phyloP scores from a whole-genome alignment of 2,113 vertebrate species.

The Parus major region DNA sequence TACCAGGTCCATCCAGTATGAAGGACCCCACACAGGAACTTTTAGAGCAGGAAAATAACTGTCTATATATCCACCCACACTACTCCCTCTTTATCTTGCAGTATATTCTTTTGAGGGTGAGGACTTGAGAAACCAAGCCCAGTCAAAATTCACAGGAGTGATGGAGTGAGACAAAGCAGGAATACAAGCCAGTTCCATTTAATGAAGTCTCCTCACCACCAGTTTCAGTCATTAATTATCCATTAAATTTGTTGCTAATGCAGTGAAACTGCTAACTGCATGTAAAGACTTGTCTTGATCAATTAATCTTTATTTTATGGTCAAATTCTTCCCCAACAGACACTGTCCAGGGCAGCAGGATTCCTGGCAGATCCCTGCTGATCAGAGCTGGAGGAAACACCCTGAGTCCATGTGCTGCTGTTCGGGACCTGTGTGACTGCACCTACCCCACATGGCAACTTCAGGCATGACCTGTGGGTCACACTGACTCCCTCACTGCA shows the following conservation, averaged over 20 bases:
- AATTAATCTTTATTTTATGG: not conserved
- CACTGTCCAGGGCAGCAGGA: not conserved
- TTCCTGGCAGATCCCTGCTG: not conserved
- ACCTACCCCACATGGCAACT: not conserved
- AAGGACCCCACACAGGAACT: not conserved
- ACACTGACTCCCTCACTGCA: not conserved
- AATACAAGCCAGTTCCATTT: not conserved
- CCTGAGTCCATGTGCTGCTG: not conserved
- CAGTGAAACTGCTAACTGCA: not conserved
- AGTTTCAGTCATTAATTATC: not conserved
- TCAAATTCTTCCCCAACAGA: not conserved
- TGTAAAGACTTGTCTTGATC: not conserved
- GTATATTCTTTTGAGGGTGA: not conserved
- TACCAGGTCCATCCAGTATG: not conserved
- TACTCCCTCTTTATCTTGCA: not conserved
- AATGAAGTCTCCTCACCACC: not conserved
- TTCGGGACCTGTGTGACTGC: not conserved
- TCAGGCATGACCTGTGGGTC: not conserved
- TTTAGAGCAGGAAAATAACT: not conserved
- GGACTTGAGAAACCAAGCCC: not conserved
- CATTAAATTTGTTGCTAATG: not conserved
- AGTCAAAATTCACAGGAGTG: not conserved
- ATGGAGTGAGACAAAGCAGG: not conserved
- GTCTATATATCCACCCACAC: not conserved
- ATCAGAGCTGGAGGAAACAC: not conserved